phyloP scores from a whole-genome alignment of 2,797 vertebrate species.

The Sebastes hubbsi region DNA sequence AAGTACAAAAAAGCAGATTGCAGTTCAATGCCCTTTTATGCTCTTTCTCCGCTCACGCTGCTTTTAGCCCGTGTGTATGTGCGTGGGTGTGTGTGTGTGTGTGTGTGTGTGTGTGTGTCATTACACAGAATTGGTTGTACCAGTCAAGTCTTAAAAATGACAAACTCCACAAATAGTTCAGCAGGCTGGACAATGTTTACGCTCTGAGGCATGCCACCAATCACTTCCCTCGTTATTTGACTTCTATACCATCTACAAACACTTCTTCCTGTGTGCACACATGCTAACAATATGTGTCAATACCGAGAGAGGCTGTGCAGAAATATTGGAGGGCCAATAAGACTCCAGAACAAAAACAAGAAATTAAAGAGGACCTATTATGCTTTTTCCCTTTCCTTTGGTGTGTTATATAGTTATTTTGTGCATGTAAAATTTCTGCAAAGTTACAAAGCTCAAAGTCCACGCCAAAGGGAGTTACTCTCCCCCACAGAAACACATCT shows the following conservation, averaged over 20 bases:
- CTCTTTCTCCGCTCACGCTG: too few relatives aligned
- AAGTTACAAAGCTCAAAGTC: too few relatives aligned
- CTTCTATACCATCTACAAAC: neutral
- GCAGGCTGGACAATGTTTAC: neutral
- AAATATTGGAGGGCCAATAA: neutral
- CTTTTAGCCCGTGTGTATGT: too few relatives aligned
- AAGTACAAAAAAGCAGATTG: slow-evolving; percentile 8
- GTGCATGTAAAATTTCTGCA: too few relatives aligned
- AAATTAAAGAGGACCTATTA: neutral
- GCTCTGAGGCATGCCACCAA: neutral
- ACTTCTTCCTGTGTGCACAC: neutral
- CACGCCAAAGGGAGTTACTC: too few relatives aligned
- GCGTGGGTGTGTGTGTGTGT: neutral
- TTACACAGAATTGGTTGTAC: neutral
- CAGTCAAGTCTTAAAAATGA: neutral
- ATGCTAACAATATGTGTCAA: slow-evolving; percentile 14
- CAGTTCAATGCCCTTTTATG: slow-evolving; percentile 22
- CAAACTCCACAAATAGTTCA: neutral
- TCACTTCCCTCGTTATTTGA: neutral
- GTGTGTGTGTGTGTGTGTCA: neutral
- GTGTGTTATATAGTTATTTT: too few relatives aligned
- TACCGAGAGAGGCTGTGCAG: neutral
- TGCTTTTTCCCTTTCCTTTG: too few relatives aligned
- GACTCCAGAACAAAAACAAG: neutral
- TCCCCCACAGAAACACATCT: accelerated